These are phyloP conservation scores for Clarias laeviceps DNA, from an alignment of 2,797 vertebrate species.

Conservation along the genomic window DNA sequence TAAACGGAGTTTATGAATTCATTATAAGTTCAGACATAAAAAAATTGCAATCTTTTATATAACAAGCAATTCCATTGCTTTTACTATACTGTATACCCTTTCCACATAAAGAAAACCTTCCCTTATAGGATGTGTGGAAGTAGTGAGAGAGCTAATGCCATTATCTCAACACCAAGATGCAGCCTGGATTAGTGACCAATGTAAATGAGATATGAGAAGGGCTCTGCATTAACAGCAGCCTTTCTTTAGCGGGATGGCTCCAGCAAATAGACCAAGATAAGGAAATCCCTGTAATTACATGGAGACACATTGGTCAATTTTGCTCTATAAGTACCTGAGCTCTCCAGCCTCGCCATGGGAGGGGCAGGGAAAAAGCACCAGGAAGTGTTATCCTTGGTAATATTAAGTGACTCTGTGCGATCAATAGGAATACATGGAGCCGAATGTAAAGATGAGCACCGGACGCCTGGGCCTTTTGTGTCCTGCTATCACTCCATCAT, in stretches of 20 bases:
- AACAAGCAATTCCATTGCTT: conserved; percentile 8
- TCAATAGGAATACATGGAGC: conserved; percentile 75
- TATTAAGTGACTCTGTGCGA: conserved; percentile 70
- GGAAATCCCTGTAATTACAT: conserved; percentile 89
- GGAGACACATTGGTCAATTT: conserved; percentile 84
- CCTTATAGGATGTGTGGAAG: conserved; percentile 26
- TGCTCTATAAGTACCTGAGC: conserved; percentile 78
- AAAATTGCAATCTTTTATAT: conserved; percentile 4
- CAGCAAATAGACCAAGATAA: conserved; percentile 85
- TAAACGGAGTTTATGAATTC: background rate
- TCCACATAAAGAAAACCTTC: conserved; percentile 20
- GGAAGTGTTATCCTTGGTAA: conserved; percentile 55
- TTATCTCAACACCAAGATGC: conserved; percentile 79
- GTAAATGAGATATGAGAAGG: conserved; percentile 83
- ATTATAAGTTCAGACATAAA: background rate
- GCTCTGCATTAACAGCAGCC: conserved; percentile 73
- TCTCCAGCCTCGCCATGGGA: conserved; percentile 50
- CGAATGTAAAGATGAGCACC: conserved; percentile 78
- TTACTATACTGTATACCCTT: background rate
- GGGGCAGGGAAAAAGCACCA: conserved; percentile 34
- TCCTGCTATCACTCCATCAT: conserved; percentile 83
- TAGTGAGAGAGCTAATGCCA: conserved; percentile 68
- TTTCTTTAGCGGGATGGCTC: conserved; percentile 78
- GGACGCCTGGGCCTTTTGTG: conserved; percentile 73
- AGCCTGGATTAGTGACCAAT: conserved; percentile 77